Percentiles rank a stretch among this genome's conserved stretches.
These are phyloP conservation scores for Drosophila novamexicana DNA, from an alignment of 1,140 invertebrate species.

Conservation along the genomic window DNA sequence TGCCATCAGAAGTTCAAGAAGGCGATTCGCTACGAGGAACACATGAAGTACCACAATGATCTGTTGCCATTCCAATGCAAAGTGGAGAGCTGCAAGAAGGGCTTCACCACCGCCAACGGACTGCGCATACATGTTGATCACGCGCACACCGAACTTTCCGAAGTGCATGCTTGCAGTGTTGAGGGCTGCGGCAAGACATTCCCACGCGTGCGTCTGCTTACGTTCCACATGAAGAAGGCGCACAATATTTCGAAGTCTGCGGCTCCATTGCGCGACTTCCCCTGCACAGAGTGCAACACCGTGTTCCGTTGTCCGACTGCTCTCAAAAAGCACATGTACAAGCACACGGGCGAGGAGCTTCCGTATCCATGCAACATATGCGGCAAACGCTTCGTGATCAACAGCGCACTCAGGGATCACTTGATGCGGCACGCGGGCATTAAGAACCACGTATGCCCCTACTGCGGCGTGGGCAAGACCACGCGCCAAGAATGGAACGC, in stretches of 20 bases:
- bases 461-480: constrained; percentile 80
- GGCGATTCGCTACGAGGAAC: constrained; percentile 74
- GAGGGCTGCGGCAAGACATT: constrained; percentile 78
- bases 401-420: constrained; percentile 76
- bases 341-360: constrained; percentile 86
- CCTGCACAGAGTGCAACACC: constrained; percentile 76
- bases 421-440: constrained; percentile 81
- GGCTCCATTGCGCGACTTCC: constrained; percentile 68
- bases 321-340: constrained; percentile 86
- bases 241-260: constrained; percentile 76
- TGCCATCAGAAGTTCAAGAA: constrained; percentile 83
- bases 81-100: constrained; percentile 73
- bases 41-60: constrained; percentile 82
- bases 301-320: constrained; percentile 81
- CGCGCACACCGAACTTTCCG: constrained; percentile 72
- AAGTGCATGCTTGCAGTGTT: constrained; percentile 67
- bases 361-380: constrained; percentile 87
- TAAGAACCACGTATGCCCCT: constrained; percentile 80
- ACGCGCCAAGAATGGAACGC: constrained; percentile 81
- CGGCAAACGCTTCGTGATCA: constrained; percentile 83
- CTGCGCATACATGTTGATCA: constrained; percentile 79
- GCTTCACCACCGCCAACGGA: constrained; percentile 79
- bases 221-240: constrained; percentile 79
- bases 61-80: constrained; percentile 78
- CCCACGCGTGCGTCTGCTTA: constrained; percentile 72